Percentiles rank a stretch among this genome's conserved stretches.
Conservation (phyloP, 2,113 vertebrate genomes). For the Trichechus manatus region DNA sequence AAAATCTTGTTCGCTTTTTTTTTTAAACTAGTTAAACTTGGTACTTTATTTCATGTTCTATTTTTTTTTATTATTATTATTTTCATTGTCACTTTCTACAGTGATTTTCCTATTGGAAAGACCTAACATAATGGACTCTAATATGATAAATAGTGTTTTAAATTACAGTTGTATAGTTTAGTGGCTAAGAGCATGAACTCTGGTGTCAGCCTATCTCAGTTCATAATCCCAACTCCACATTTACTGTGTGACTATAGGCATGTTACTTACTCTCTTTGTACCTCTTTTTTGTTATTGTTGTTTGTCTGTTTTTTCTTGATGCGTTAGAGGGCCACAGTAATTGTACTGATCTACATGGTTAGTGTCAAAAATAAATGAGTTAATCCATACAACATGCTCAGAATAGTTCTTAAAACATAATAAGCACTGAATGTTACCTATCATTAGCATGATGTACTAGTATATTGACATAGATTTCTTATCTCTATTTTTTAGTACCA, state of each 20-base stretch:
- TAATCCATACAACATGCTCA: constrained; percentile 25
- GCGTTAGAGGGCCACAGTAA: constrained; percentile 4
- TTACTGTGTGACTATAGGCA: not conserved
- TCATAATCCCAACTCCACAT: not conserved
- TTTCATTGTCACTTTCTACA: not conserved
- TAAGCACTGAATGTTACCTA: constrained; percentile 17
- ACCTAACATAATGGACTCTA: not conserved
- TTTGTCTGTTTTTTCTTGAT: not conserved
- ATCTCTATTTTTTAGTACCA: constrained; percentile 37
- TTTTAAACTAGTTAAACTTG: constrained; percentile 5
- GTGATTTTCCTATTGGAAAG: constrained; percentile 42
- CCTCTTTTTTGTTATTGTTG: constrained; percentile 12
- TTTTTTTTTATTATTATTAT: not conserved
- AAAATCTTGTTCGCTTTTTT: not conserved
- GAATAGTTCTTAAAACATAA: constrained; percentile 9
- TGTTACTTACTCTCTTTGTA: not conserved
- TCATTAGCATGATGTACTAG: constrained; percentile 43
- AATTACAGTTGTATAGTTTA: not conserved
- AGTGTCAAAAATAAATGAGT: constrained; percentile 27
- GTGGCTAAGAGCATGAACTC: not conserved
- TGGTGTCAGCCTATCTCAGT: not conserved
- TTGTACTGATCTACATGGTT: not conserved
- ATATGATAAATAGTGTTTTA: constrained; percentile 14
- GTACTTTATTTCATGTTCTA: not conserved
- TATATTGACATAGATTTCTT: constrained; percentile 13